These are phyloP conservation scores for Sphenodon punctatus DNA, from an alignment of 2,797 vertebrate genomes.

Conservation along the genomic window DNA sequence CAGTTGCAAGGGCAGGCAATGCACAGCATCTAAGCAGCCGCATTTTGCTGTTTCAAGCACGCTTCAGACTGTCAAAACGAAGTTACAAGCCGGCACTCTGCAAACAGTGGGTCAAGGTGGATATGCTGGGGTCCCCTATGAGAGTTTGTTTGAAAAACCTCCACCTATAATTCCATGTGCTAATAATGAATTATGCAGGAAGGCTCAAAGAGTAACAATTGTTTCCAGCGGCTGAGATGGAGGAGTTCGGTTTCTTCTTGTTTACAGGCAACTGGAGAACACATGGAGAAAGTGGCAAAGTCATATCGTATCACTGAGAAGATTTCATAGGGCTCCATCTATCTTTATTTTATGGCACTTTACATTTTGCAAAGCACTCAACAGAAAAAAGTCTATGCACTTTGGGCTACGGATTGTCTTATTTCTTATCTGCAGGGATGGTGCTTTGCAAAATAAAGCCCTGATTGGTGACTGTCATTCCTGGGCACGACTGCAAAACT, in stretches of 20 bases:
- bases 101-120: background rate
- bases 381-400: no score
- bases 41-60: background rate
- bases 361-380: no score
- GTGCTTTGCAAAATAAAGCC: no score
- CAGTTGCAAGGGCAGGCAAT: background rate
- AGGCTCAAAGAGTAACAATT: background rate
- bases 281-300: background rate
- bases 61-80: background rate
- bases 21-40: background rate
- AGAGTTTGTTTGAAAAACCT: background rate
- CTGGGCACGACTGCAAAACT: no score
- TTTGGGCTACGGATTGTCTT: no score
- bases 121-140: background rate
- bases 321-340: background rate
- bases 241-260: background rate
- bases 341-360: background rate
- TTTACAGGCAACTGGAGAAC: background rate
- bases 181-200: background rate
- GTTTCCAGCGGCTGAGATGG: background rate
- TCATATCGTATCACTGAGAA: background rate
- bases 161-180: background rate
- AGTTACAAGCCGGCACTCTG: background rate
- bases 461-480: no score
- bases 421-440: no score